These are phyloP conservation scores for Microctonus aethiopoides DNA, from an alignment of 2,888 invertebrate genomes.

Conservation along the genomic window DNA sequence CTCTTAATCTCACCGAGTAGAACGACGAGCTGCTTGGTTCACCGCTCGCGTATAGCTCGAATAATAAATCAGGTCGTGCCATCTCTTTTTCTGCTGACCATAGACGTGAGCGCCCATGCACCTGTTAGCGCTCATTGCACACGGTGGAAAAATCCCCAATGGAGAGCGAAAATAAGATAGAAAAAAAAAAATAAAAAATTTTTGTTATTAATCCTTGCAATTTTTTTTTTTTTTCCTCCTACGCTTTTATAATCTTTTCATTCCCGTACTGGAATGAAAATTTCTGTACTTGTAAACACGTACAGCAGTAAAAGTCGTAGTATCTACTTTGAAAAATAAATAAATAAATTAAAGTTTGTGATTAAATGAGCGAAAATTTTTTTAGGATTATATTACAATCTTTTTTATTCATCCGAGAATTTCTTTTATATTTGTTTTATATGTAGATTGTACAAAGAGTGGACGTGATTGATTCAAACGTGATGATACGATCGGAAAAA, in stretches of 20 bases:
- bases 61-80: constrained; percentile 6
- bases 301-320: not conserved
- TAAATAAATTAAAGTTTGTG: too few species aligned
- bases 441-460: not conserved
- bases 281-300: not conserved
- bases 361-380: too few species aligned
- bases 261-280: not conserved
- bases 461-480: not conserved
- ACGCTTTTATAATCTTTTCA: not conserved
- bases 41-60: constrained; percentile 1
- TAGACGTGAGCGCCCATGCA: not conserved
- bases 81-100: constrained; percentile 13
- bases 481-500: too few species aligned
- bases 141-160: not conserved
- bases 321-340: too few species aligned
- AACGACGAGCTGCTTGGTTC: constrained; percentile 10
- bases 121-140: constrained; percentile 6
- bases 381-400: too few species aligned
- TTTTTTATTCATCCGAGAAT: not conserved
- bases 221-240: not conserved
- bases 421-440: not conserved
- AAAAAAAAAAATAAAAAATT: not conserved
- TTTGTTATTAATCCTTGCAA: not conserved
- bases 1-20: constrained; percentile 11
- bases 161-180: not conserved